phyloP scores from a whole-genome alignment of 2,888 invertebrate genomes.

The Ariolimax columbianus region DNA sequence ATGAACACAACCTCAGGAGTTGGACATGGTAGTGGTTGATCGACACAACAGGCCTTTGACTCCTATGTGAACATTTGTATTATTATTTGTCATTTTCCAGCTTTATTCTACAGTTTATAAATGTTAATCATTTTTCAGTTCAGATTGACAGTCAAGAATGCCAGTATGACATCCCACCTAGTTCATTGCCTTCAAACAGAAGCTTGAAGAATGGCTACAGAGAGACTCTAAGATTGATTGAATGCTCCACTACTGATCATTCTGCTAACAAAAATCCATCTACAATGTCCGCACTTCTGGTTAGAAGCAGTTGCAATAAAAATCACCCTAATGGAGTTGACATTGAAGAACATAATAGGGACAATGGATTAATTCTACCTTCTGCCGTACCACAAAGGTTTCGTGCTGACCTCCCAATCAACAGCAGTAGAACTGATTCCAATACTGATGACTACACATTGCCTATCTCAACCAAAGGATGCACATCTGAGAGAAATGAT shows the following conservation, averaged over 20 bases:
- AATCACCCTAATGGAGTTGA: background rate
- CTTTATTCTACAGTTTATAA: background rate
- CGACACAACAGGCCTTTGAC: too few species aligned
- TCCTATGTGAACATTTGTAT: too few species aligned
- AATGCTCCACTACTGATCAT: background rate
- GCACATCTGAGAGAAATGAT: conserved; percentile 10
- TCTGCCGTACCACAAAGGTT: background rate
- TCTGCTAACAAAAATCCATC: background rate
- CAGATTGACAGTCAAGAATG: background rate
- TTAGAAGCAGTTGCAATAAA: background rate
- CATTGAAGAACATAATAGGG: background rate
- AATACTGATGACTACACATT: background rate
- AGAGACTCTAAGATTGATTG: background rate
- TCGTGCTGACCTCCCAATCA: background rate
- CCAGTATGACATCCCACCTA: conserved; percentile 35
- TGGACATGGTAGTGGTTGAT: too few species aligned
- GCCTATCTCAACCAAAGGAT: conserved; percentile 4
- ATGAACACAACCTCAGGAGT: too few species aligned
- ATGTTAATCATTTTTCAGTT: conserved; percentile 12
- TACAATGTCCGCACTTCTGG: background rate
- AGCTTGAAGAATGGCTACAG: background rate
- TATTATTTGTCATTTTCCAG: too few species aligned
- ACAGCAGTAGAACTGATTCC: background rate
- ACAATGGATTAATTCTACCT: background rate
- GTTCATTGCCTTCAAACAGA: background rate